Conservation (phyloP, 2,888 invertebrate genomes). For the Sarcophaga rosellei region DNA sequence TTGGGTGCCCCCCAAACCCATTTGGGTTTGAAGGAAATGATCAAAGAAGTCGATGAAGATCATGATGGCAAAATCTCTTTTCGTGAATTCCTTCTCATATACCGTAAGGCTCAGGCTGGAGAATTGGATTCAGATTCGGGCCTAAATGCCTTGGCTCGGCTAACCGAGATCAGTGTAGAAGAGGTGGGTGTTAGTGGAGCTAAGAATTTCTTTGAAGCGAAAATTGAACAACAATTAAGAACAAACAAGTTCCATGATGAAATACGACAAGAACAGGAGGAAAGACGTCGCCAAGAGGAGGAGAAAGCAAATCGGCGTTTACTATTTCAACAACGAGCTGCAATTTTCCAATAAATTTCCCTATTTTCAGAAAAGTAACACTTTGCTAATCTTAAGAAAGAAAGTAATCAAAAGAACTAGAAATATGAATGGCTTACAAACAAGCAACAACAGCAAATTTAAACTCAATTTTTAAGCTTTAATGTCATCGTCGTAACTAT, state of each 20-base stretch:
- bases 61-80: conserved; percentile 93
- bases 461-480: conserved; percentile 60
- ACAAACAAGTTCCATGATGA: conserved; percentile 95
- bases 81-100: conserved; percentile 91
- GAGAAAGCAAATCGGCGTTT: conserved; percentile 90
- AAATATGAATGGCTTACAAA: neutral
- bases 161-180: conserved; percentile 96
- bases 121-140: conserved; percentile 94
- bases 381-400: too few relatives aligned
- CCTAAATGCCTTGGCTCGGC: conserved; percentile 90
- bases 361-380: neutral
- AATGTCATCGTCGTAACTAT: conserved; percentile 57
- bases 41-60: conserved; percentile 94
- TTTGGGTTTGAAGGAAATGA: conserved; percentile 96
- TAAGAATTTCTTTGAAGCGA: conserved; percentile 97
- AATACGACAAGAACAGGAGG: conserved; percentile 95
- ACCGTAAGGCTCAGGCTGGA: conserved; percentile 94
- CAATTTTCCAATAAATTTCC: conserved; percentile 86
- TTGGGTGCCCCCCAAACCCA: conserved; percentile 98
- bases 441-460: conserved; percentile 13
- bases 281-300: conserved; percentile 91
- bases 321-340: conserved; percentile 94
- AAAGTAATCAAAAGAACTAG: neutral
- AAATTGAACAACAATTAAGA: conserved; percentile 93
- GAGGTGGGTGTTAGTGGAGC: conserved; percentile 97